Evolutionary conservation across 2,888 invertebrate genomes (phyloP), one percentile per base, ranked within the genome.

Genomic region (Stratiomys singularior): DNA sequence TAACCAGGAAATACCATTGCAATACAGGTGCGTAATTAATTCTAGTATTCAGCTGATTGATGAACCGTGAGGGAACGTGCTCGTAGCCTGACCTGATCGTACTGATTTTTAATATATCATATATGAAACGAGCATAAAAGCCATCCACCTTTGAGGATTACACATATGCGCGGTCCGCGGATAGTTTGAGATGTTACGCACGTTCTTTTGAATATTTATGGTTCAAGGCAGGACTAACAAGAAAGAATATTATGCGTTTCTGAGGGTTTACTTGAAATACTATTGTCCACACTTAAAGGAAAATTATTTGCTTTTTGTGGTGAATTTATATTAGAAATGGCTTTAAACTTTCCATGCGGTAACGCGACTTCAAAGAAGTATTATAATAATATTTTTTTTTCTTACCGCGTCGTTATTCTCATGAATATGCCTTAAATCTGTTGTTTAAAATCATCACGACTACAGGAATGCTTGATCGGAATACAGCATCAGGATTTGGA

Each of bases 1-100:
- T 27, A 63, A 63, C 63, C 63, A 63, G 63, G 63, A 63, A 63
- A 63, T 63, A 63, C 27, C 27, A 25, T 63, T 63, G 63, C 25
- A 25, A 28, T 28, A 63, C 63, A 5, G 27, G 3, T 15, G 28
- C 28, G 28, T 28, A 63, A 63, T 63, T 63, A 25, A 23, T 13
- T 63, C 27, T 63, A 18, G 21, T 27, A 63, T 63, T 27, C 27
- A 27, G 13, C 63, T 63, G 63, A 63, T 63, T 63, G 63, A 63
- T 63, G 63, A 63, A 9, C 63, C 63, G 63, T 13, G 7, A 63
- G 18, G 2, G 21, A 23, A 21, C 23, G 21, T 58, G 23, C 58
- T 58, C 3, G 37, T 37, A 5, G 3, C 5, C 37, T 5, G 9
- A 9, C 37, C 5, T 15, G 15, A 52, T 52, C 11, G 27, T 27